Conservation (phyloP, 2,113 vertebrate species). For the Barnardius zonarius region DNA sequence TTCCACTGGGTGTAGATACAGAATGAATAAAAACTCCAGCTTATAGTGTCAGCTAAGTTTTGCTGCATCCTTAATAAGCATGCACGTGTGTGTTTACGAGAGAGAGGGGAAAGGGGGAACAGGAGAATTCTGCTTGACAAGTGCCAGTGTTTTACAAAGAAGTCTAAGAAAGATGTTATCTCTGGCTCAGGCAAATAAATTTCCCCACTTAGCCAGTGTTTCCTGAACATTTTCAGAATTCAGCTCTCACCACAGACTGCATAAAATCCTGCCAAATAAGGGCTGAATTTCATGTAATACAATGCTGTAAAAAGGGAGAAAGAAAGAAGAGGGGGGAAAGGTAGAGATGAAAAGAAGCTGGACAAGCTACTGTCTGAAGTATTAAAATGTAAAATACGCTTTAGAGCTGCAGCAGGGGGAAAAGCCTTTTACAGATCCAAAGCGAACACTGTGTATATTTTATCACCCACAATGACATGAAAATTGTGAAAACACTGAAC, state of each 20-base stretch:
- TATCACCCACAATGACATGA: background rate
- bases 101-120: constrained; percentile 26
- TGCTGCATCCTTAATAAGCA: constrained; percentile 32
- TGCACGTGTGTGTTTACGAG: background rate
- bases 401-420: background rate
- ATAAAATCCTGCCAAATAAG: constrained; percentile 65
- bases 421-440: constrained; percentile 39
- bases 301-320: constrained; percentile 31
- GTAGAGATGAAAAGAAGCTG: constrained; percentile 50
- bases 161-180: constrained; percentile 62
- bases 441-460: constrained; percentile 17
- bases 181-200: constrained; percentile 63
- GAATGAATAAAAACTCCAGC: constrained; percentile 55
- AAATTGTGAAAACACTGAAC: constrained; percentile 46
- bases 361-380: constrained; percentile 54
- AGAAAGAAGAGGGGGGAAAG: background rate
- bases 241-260: constrained; percentile 62
- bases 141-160: constrained; percentile 59
- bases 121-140: constrained; percentile 60
- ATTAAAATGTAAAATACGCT: constrained; percentile 56
- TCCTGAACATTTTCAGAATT: constrained; percentile 60
- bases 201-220: constrained; percentile 61
- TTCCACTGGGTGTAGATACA: constrained; percentile 20
- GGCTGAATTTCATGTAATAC: constrained; percentile 63
- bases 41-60: constrained; percentile 26